Base-by-base conservation (phyloP, 2,113 vertebrate genomes). In the Salminus brasiliensis region DNA sequence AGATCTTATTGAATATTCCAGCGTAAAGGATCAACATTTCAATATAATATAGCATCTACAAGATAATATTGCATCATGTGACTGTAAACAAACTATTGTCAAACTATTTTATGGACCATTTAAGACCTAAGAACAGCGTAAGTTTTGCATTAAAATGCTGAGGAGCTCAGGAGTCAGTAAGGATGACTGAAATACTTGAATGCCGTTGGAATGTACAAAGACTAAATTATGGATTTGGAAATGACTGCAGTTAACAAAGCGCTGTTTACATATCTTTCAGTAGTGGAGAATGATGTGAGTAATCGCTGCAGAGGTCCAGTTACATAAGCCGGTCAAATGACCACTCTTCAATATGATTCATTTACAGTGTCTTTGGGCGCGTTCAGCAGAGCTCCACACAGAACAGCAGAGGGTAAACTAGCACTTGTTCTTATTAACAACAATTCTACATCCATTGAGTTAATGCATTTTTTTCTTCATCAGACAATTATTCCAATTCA, bases 21-120 rank as follows among this genome's bases (percentile, higher is more conserved):
- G 34, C 29, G 55, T 27, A 71, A 10, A 11, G 12, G 74, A 62
- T 57, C 45, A 30, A 73, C 66, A 57, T 72, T 72, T 53, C n/a
- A 66, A 53, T 66, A 70, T 78, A 70, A 78, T 70, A 60, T 59
- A 78, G 76, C 76, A n/a, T n/a, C n/a, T n/a, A n/a, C n/a, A 66
- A 53, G 76, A 70, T 78, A 70, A 78, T 70, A 60, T 59, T 70
- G 76, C 76, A 59, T 60, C 8, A 30, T 45, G 53, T n/a, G 70
- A 60, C 34, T 57, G 66, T 78, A 70, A 78, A 78, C 76, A 78
- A 30, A 65, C 34, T 32, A 34, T 49, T 70, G n/a, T 70, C 66
- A 70, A 34, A 70, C 27, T 78, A 70, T 60, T 70, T 78, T 53
- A 70, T 45, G 66, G 53, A 27, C 76, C 76, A 70, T 78, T 78